Evolutionary conservation across 2,113 vertebrate species (phyloP).

Genomic region (Phyllostomus discolor): DNA sequence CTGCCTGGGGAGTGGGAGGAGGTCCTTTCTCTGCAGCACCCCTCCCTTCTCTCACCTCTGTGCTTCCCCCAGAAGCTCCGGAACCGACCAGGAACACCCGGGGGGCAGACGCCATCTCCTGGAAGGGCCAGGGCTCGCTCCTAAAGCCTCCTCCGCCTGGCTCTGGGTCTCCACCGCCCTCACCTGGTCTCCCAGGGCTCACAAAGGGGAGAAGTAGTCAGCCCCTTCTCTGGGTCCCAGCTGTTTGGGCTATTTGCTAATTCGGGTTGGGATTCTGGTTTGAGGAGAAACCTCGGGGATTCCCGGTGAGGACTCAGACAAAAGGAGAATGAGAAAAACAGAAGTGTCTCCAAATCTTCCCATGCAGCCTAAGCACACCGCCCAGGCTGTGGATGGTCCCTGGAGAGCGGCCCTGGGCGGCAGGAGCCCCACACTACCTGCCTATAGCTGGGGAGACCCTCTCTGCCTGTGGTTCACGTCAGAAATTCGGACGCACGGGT

Average conservation of each 20-base stretch:
- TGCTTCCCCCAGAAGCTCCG: not conserved
- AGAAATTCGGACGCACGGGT: not conserved
- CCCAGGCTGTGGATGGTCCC: not conserved
- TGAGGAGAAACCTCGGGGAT: conserved; percentile 66
- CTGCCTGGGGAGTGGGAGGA: not conserved
- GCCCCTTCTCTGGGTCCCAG: not conserved
- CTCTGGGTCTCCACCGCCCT: not conserved
- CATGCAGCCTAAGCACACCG: conserved; percentile 16
- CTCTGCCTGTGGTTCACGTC: conserved; percentile 6
- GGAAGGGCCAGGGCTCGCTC: not conserved
- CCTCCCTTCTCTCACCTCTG: not conserved
- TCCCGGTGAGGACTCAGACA: conserved; percentile 44
- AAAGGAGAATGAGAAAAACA: conserved; percentile 57
- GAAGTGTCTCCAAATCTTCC: conserved; percentile 33
- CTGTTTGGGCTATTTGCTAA: conserved; percentile 38
- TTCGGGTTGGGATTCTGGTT: conserved; percentile 45
- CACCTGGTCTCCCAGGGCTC: not conserved
- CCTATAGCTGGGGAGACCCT: not conserved
- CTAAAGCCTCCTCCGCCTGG: not conserved
- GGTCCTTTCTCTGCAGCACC: not conserved
- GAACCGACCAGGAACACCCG: not conserved
- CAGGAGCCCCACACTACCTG: conserved; percentile 33
- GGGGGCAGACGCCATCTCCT: not conserved
- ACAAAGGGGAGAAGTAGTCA: not conserved
- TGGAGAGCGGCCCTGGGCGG: not conserved